These are phyloP conservation scores for Alectura lathami DNA, from an alignment of 2,113 vertebrate species.

Conservation along the genomic window DNA sequence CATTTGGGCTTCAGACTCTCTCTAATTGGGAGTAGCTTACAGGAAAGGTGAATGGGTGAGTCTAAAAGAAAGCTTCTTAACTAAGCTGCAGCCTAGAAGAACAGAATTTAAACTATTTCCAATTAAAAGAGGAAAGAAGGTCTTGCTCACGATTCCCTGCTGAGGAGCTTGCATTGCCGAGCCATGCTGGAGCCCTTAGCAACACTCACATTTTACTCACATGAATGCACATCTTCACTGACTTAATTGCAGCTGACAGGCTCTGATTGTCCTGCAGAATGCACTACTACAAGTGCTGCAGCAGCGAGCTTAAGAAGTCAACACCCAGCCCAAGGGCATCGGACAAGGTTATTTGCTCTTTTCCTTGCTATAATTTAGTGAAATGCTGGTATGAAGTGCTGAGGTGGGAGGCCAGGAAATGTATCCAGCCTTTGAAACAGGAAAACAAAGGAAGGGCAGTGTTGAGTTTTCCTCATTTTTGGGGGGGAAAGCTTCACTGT, in stretches of 20 bases:
- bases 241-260: neutral
- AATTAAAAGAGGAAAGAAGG: neutral
- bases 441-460: neutral
- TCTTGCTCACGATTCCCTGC: neutral
- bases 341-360: neutral
- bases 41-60: neutral
- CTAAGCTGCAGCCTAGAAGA: neutral
- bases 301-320: neutral
- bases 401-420: neutral
- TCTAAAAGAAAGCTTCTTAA: neutral
- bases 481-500: neutral
- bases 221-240: neutral
- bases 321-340: neutral
- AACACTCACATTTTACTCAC: neutral
- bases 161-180: neutral
- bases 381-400: neutral
- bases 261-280: neutral
- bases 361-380: neutral
- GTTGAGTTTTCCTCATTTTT: neutral
- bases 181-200: neutral
- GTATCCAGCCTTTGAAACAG: neutral
- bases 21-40: neutral
- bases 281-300: neutral
- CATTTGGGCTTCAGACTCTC: neutral
- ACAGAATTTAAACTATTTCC: neutral